Percentiles rank a stretch among this genome's conserved stretches.
Evolutionary conservation across 2,888 invertebrate species (phyloP).

Genomic region (Selenia dentaria): DNA sequence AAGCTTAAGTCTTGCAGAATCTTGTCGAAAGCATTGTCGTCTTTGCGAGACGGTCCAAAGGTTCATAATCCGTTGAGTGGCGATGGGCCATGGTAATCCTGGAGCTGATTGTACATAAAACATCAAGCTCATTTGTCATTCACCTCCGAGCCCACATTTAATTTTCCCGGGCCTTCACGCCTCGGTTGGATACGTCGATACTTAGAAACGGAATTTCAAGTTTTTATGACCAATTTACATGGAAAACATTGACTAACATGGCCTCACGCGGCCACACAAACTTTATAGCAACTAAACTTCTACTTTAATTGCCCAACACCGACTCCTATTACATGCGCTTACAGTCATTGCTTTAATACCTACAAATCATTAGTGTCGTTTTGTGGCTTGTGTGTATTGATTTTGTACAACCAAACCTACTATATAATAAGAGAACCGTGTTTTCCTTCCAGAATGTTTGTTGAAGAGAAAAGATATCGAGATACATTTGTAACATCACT

Average conservation of each 20-base stretch:
- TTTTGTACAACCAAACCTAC: conserved; percentile 9
- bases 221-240: conserved; percentile 29
- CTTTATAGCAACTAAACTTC: conserved; percentile 28
- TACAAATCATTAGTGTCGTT: conserved; percentile 15
- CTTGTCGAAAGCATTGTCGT: conserved; percentile 18
- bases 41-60: conserved; percentile 19
- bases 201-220: conserved; percentile 27
- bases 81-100: conserved; percentile 30
- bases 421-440: conserved; percentile 13
- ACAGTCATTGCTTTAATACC: conserved; percentile 16
- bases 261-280: conserved; percentile 23
- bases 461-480: conserved; percentile 15
- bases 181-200: conserved; percentile 34
- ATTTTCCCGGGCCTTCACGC: conserved; percentile 47
- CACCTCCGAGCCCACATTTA: conserved; percentile 52
- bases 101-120: conserved; percentile 39
- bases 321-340: conserved; percentile 4
- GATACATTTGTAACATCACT: conserved; percentile 27
- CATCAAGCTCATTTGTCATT: conserved; percentile 56
- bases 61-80: conserved; percentile 16
- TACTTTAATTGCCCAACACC: conserved; percentile 22
- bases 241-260: conserved; percentile 16
- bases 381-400: conserved; percentile 5
- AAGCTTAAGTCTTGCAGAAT: conserved; percentile 27
- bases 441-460: conserved; percentile 22